A percentile compares a stretch with the other conserved stretches of the same genome.
Evolutionary conservation across 2,797 vertebrate species (phyloP).

Genomic region (Neoniphon sammara): DNA sequence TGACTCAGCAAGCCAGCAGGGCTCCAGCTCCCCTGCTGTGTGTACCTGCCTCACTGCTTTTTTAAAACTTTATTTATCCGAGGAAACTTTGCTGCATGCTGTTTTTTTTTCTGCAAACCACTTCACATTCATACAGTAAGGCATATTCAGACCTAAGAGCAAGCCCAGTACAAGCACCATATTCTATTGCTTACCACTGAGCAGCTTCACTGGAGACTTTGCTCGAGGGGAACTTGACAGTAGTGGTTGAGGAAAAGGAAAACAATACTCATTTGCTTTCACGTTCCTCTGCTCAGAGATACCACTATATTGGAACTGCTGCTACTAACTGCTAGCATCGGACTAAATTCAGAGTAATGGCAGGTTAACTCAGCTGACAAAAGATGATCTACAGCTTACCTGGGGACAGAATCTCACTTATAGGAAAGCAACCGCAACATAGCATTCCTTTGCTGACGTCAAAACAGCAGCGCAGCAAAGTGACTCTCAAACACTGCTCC

Average conservation of each 20-base stretch:
- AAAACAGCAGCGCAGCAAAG: slow-evolving; percentile 46
- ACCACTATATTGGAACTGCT: slow-evolving; percentile 49
- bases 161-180: not conserved
- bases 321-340: slow-evolving; percentile 42
- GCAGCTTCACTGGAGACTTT: not conserved
- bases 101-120: slow-evolving; percentile 4
- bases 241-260: slow-evolving; percentile 15
- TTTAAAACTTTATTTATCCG: not conserved
- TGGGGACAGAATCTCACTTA: slow-evolving; percentile 56
- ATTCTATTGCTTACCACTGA: slow-evolving; percentile 13
- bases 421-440: slow-evolving; percentile 41
- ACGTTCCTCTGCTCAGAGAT: slow-evolving; percentile 37
- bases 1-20: slow-evolving; percentile 20
- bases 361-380: slow-evolving; percentile 54
- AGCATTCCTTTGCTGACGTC: slow-evolving; percentile 42
- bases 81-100: not conserved
- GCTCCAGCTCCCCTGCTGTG: slow-evolving; percentile 27
- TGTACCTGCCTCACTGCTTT: slow-evolving; percentile 13
- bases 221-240: slow-evolving; percentile 29
- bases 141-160: slow-evolving; percentile 1
- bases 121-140: slow-evolving; percentile 3
- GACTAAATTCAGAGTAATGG: slow-evolving; percentile 69
- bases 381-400: slow-evolving; percentile 75
- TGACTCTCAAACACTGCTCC: slow-evolving; percentile 53
- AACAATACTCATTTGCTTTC: slow-evolving; percentile 34